Conservation (phyloP, 2,113 vertebrate species). For the Oreamnos americanus region DNA sequence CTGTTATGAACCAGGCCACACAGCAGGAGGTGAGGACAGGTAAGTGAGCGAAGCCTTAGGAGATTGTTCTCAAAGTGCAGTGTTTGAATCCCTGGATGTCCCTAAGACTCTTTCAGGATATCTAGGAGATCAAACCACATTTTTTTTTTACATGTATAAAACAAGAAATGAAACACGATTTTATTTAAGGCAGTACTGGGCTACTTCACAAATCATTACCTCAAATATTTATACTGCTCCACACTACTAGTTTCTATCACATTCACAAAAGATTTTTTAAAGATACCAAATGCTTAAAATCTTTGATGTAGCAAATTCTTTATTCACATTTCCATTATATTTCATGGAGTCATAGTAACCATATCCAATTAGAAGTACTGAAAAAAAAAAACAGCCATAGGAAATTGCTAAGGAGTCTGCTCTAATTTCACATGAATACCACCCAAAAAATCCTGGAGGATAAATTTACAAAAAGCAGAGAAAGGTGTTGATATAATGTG, state of each 20-base stretch:
- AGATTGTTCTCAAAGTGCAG: neutral
- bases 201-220: constrained; percentile 90
- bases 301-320: constrained; percentile 84
- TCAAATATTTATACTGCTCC: constrained; percentile 87
- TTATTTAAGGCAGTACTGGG: constrained; percentile 91
- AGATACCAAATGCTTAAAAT: constrained; percentile 85
- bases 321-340: constrained; percentile 84
- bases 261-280: constrained; percentile 82
- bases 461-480: constrained; percentile 79
- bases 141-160: constrained; percentile 80
- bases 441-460: constrained; percentile 76
- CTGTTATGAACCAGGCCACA: neutral
- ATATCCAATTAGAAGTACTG: constrained; percentile 81
- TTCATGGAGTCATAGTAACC: constrained; percentile 81
- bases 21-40: neutral
- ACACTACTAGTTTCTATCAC: constrained; percentile 87
- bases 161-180: constrained; percentile 89
- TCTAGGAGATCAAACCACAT: neutral
- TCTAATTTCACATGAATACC: constrained; percentile 77
- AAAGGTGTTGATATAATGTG: constrained; percentile 60
- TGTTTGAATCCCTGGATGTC: neutral
- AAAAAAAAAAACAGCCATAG: constrained; percentile 71
- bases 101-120: neutral
- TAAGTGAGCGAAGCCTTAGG: neutral
- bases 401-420: constrained; percentile 78